phyloP scores from a whole-genome alignment of 1,140 invertebrate genomes.

The Pollicipes pollicipes region DNA sequence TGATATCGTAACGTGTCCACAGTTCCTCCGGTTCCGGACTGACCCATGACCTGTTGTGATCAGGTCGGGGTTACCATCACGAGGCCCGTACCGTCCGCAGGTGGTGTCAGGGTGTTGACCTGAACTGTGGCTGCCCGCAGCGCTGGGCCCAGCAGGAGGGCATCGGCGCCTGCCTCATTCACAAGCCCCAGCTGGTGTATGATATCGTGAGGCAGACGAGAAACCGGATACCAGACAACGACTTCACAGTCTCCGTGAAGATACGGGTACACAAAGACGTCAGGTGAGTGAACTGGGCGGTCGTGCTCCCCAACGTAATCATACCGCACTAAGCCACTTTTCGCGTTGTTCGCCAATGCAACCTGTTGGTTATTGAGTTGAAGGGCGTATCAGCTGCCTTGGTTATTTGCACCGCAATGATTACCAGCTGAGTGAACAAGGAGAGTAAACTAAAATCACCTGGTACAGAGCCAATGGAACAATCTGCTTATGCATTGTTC shows the following conservation, averaged over 20 bases:
- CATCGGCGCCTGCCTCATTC: conserved; percentile 67
- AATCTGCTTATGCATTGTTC: too few relatives aligned
- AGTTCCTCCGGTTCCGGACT: conserved; percentile 7
- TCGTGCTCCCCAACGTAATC: too few relatives aligned
- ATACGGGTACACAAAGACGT: conserved; percentile 49
- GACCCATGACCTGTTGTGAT: too few relatives aligned
- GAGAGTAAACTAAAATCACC: too few relatives aligned
- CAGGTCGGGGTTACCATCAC: too few relatives aligned
- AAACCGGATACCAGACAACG: conserved; percentile 40
- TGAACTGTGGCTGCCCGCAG: conserved; percentile 96
- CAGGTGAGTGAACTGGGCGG: conserved; percentile 22
- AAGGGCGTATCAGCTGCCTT: too few relatives aligned
- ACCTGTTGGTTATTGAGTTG: too few relatives aligned
- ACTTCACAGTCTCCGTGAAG: conserved; percentile 82
- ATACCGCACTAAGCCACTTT: too few relatives aligned
- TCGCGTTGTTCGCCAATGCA: too few relatives aligned
- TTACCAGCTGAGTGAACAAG: too few relatives aligned
- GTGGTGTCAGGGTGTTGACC: conserved; percentile 71
- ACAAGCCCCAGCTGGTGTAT: conserved; percentile 61
- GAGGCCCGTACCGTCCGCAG: conserved; percentile 29
- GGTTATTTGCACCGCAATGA: too few relatives aligned
- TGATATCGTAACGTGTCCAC: not conserved
- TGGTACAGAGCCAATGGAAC: too few relatives aligned
- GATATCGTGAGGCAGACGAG: conserved; percentile 59
- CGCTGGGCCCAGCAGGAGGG: conserved; percentile 81